Base-by-base conservation (phyloP, 2,113 vertebrate genomes). In the Struthidea cinerea region DNA sequence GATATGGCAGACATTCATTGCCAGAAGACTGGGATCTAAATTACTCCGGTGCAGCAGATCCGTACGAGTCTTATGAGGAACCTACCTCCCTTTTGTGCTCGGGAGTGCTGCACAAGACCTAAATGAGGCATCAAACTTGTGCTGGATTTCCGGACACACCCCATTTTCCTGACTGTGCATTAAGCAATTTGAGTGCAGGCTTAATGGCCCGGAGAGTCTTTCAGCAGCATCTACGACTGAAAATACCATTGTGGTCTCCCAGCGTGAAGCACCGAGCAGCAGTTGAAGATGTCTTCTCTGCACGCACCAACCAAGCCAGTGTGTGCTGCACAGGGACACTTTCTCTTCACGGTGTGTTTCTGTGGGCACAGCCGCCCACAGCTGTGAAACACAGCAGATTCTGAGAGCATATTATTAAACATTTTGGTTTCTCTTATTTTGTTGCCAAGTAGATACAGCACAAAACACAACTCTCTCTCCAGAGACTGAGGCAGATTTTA, bases 311-410 rank as follows among this genome's bases (percentile, higher is more conserved):
- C 46, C 82, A 22, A 63, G 79, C 7, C 42, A 6, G 56, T 8
- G 22, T 73, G 78, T 77, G 64, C 74, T 74, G 82, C 59, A 37
- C 1, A 0, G 82, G 87, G 84, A 89, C 53, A 26, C 57, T 82
- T 90, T 86, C 84, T 76, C 75, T 60, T 65, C 82, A 39, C 1
- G 1, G 50, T 63, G 93, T 1, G 0, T 57, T 90, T 78, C 94
- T 76, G 89, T 93, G 89, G 93, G 92, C 90, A 88, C 84, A 87
- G 70, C 76, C 68, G 0, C 93, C 93, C 92, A 87, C 94, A 76
- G 85, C 90, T 84, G 90, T 86, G 90, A 94, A 96, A 65, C 47
- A 16, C 84, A 88, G 82, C 79, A 95, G 56, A 90, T 88, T 75
- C 92, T 60, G 8, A 52, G 67, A 94, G 55, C 39, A 5, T 92